phyloP scores from a whole-genome alignment of 2,797 vertebrate genomes.

The Lagocephalus sceleratus region DNA sequence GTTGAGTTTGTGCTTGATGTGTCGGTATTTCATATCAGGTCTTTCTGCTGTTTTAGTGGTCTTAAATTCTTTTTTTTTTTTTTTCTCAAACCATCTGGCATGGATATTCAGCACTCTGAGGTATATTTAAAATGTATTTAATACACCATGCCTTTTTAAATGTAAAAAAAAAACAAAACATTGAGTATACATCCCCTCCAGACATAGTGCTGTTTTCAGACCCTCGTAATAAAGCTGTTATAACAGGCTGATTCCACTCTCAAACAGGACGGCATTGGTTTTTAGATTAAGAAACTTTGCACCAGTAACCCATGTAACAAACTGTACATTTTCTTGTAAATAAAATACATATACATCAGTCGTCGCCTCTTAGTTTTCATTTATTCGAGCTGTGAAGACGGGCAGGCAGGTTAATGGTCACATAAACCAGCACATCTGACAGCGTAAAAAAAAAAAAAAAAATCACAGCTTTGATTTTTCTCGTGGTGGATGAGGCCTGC shows the following conservation, averaged over 20 bases:
- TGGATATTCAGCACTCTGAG: slow-evolving; percentile 20
- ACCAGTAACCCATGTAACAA: slow-evolving; percentile 98
- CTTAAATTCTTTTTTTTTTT: slow-evolving; percentile 37
- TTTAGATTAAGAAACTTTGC: slow-evolving; percentile 80
- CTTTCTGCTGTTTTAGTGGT: slow-evolving; percentile 35
- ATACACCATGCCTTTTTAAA: slow-evolving; percentile 42
- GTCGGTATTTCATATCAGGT: slow-evolving; percentile 41
- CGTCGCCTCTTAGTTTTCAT: slow-evolving; percentile 44
- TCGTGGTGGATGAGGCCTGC: slow-evolving; percentile 31
- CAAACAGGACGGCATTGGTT: slow-evolving; percentile 49
- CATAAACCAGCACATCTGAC: slow-evolving; percentile 63
- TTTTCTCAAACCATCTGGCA: slow-evolving; percentile 29
- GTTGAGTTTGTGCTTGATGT: slow-evolving; percentile 51
- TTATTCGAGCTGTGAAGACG: slow-evolving; percentile 75
- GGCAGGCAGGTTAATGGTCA: slow-evolving; percentile 70
- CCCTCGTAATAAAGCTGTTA: slow-evolving; percentile 42
- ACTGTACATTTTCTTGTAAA: slow-evolving; percentile 99
- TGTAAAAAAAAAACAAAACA: slow-evolving; percentile 22
- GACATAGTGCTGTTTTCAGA: slow-evolving; percentile 24
- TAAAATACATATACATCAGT: slow-evolving; percentile 79
- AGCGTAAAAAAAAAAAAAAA: slow-evolving; percentile 59
- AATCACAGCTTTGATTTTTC: slow-evolving; percentile 53
- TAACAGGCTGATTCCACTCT: slow-evolving; percentile 42
- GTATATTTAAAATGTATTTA: slow-evolving; percentile 12
- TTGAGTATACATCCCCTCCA: slow-evolving; percentile 13